Evolutionary conservation across 2,113 vertebrate species (phyloP), one percentile per base, ranked within the genome.

Genomic region (Variabilichromis moorii): DNA sequence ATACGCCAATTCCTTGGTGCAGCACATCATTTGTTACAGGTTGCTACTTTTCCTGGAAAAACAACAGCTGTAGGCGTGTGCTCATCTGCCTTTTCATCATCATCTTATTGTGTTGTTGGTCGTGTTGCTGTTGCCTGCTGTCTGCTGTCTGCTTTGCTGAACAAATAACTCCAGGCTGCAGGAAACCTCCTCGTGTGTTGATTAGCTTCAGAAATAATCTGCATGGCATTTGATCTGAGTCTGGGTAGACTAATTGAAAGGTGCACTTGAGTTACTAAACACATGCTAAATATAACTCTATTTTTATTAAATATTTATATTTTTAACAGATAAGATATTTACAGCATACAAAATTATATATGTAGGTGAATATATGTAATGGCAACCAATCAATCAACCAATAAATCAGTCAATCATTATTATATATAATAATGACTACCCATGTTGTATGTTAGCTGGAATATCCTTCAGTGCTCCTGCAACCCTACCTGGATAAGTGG

Each of bases 151-250:
- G 80, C 85, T 86, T 88, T 73, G 28, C 81, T 90, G 86, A 92
- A 76, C 61, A 91, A 88, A 91, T 87, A 53, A 84, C 86, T 87
- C 61, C 4, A 37, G 89, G 82, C 90, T 87, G 87, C 76, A 63
- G 59, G 88, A 88, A 91, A 83, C 54, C 84, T 59, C 87, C 76
- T 82, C 9, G 33, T 87, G 86, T 21, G 19, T 89, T 92, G 78
- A 90, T 94, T 91, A 81, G 80, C 55, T 92, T 14, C 78, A 31
- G 86, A 84, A 90, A 45, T 50, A 82, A 82, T 54, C 86, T 14
- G 78, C 55, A 50, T 83, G 91, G 83, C 5, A 53, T 61, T 45
- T 3, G 8, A 83, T 84, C 85, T 81, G 45, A 78, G 71, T 78
- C 45, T 50, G 45, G 47, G 45, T 9, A 31, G 55, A 68, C 45